Evolutionary conservation across 2,113 vertebrate genomes (phyloP), one percentile per base, ranked within the genome.

Genomic region (Micromys minutus): DNA sequence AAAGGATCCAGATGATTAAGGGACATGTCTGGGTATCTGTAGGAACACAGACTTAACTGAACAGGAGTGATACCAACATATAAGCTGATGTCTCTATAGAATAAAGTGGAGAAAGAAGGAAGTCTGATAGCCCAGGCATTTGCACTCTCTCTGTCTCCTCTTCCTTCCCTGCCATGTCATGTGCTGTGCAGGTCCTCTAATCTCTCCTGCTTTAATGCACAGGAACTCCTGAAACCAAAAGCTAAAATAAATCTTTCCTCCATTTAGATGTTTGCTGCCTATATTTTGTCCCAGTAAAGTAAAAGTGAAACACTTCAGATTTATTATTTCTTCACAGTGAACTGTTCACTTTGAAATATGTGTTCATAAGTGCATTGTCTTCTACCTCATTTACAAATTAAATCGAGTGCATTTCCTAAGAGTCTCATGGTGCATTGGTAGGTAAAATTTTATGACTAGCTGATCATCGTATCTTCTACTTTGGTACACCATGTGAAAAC

Each of bases 361-460:
- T 52, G 92, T 90, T 95, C 89, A 45, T 93, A 93, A 79, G 69
- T 65, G 63, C 7, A 91, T 50, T 55, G 79, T 84, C 59, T 83
- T 89, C 61, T 72, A 31, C 19, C 21, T 84, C 29, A 63, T 61
- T 96, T 67, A 22, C 16, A 76, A 75, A 87, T 55, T 87, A 47
- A 89, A 36, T 26, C 39, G 3, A 24, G 50, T 72, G n/a, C 50
- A 31, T 63, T 65, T 42, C 12, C 42, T 80, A 84, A 52, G 45
- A 65, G 7, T 63, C 75, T 50, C 57, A 84, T 9, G 50, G 24
- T 11, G 1, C 4, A 39, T 3, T 57, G 11, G 1, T 69, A 22
- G 65, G 0, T 45, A 9, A 34, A 36, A 15, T 61, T 77, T 74
- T 90, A 85, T 55, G 47, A 11, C 8, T 24, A 90, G 4, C 67